These are phyloP conservation scores for Neostethus bicornis DNA, from an alignment of 2,797 vertebrate species.

Conservation along the genomic window DNA sequence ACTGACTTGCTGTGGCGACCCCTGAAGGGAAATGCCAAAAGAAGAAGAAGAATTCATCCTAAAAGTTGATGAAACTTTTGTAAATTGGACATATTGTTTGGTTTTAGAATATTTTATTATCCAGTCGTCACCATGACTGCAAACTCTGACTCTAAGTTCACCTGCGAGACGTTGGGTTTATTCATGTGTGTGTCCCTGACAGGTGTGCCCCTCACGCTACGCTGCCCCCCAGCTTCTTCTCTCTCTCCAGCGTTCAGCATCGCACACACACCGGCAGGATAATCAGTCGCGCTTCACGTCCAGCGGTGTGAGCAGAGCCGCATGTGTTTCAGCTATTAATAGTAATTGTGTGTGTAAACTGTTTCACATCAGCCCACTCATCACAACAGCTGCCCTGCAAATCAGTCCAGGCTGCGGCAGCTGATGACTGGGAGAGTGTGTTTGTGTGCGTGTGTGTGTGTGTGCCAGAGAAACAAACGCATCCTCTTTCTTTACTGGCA, in stretches of 20 bases:
- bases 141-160: no score
- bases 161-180: slow-evolving; percentile 15
- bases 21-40: no score
- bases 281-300: slow-evolving; percentile 81
- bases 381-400: slow-evolving; percentile 80
- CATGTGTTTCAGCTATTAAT: slow-evolving; percentile 82
- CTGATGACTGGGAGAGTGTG: slow-evolving; percentile 73
- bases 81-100: no score
- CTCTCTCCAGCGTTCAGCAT: slow-evolving; percentile 31
- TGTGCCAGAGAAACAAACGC: slow-evolving; percentile 10
- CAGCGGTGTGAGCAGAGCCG: slow-evolving; percentile 66
- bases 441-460: slow-evolving; percentile 14
- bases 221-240: slow-evolving; percentile 53
- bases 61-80: no score
- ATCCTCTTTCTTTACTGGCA: slow-evolving; percentile 21
- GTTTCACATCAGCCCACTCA: slow-evolving; percentile 74
- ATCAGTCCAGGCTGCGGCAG: slow-evolving; percentile 71
- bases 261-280: slow-evolving; percentile 47
- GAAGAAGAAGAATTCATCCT: no score
- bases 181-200: slow-evolving; percentile 66
- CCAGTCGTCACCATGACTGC: no score
- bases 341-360: slow-evolving; percentile 86
- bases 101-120: no score
- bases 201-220: slow-evolving; percentile 83
- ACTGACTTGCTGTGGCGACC: no score